These are phyloP conservation scores for Phyllostomus hastatus DNA, from an alignment of 2,113 vertebrate genomes.

Conservation along the genomic window DNA sequence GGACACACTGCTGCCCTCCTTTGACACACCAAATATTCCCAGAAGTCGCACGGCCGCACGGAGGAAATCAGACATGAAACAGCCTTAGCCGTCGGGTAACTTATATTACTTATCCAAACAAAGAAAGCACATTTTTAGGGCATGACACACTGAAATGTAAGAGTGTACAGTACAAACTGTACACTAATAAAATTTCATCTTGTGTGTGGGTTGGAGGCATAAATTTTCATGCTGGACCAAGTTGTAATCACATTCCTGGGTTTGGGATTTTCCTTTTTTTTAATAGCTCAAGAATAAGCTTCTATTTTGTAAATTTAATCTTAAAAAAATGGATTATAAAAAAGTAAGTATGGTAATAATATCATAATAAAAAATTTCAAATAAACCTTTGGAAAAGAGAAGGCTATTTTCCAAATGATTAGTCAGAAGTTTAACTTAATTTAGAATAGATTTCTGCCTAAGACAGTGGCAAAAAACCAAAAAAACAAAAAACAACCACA, in stretches of 20 bases:
- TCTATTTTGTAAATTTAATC: conserved; percentile 1
- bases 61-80: conserved; percentile 45
- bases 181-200: conserved; percentile 61
- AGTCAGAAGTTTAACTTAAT: conserved; percentile 23
- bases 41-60: background rate
- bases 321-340: conserved; percentile 15
- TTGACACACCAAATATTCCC: conserved; percentile 32
- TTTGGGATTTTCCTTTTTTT: conserved; percentile 25
- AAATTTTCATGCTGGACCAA: conserved; percentile 57
- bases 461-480: background rate
- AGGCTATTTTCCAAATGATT: conserved; percentile 17
- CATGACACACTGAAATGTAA: conserved; percentile 54
- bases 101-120: conserved; percentile 54
- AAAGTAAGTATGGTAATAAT: conserved; percentile 13
- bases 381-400: conserved; percentile 34
- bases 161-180: conserved; percentile 72
- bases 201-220: conserved; percentile 58
- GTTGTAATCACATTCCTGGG: conserved; percentile 61
- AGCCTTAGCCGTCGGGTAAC: conserved; percentile 34
- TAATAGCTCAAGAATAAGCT: conserved; percentile 33
- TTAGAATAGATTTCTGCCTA: conserved; percentile 8
- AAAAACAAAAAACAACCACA: background rate
- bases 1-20: conserved; percentile 2
- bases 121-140: conserved; percentile 65
- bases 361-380: conserved; percentile 20